Conservation (phyloP, 2,113 vertebrate species). For the Oreotrochilus melanogaster region DNA sequence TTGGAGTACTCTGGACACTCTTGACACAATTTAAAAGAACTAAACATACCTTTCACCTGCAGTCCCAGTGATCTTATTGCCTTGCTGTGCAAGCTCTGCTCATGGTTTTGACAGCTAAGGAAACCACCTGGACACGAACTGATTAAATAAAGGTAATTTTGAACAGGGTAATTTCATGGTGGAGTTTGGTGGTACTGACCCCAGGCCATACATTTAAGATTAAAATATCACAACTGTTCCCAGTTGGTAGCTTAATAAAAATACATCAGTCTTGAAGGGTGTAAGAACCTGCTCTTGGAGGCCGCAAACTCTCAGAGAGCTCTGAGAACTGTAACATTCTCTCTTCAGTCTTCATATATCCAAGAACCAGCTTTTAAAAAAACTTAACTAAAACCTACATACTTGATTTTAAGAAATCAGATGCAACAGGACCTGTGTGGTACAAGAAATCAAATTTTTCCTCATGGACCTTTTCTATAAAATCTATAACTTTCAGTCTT, state of each 20-base stretch:
- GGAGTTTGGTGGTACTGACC: not conserved
- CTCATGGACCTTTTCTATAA: not conserved
- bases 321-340: not conserved
- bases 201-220: not conserved
- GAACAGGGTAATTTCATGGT: not conserved
- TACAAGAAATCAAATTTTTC: not conserved
- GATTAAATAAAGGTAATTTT: constrained; percentile 8
- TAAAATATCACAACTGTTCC: constrained; percentile 9
- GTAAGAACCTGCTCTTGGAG: constrained; percentile 21
- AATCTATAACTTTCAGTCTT: not conserved
- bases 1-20: not conserved
- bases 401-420: not conserved
- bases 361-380: not conserved
- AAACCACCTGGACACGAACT: not conserved
- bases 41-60: not conserved
- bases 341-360: not conserved
- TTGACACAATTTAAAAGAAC: not conserved
- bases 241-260: constrained; percentile 1
- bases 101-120: not conserved
- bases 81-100: not conserved
- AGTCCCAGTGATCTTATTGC: not conserved
- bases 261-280: not conserved
- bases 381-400: not conserved
- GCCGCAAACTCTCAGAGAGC: not conserved
- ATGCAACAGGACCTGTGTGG: not conserved